A percentile compares a stretch with the other conserved stretches of the same genome.
Evolutionary conservation across 2,113 vertebrate genomes (phyloP).

Genomic region (Sceloporus undulatus): DNA sequence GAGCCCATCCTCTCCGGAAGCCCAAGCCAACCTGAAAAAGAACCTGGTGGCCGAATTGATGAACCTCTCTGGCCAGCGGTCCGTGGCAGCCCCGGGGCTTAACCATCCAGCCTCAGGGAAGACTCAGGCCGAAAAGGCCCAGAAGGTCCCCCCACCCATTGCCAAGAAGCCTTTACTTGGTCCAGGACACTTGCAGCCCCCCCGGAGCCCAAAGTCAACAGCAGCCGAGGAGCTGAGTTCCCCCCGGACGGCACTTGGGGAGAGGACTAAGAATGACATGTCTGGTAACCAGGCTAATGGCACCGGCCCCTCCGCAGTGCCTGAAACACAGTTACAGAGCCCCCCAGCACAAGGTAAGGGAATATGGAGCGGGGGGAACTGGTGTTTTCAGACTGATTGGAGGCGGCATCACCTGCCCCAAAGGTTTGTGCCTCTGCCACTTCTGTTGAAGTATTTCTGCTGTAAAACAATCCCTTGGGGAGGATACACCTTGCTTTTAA

Average conservation of each 20-base stretch:
- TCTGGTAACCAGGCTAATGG: constrained; percentile 31
- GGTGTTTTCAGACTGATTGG: no score
- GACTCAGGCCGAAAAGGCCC: constrained; percentile 68
- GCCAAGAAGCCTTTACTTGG: constrained; percentile 87
- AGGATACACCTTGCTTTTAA: no score
- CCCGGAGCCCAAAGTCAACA: constrained; percentile 32
- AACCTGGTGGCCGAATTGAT: constrained; percentile 83
- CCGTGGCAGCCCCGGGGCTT: constrained; percentile 21
- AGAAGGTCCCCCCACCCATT: constrained; percentile 90
- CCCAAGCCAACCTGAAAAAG: constrained; percentile 78
- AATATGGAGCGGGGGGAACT: not conserved
- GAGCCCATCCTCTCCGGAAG: constrained; percentile 74
- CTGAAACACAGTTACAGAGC: constrained; percentile 63
- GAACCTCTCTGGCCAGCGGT: constrained; percentile 79
- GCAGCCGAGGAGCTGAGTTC: constrained; percentile 32
- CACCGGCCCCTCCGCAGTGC: constrained; percentile 68
- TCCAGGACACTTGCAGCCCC: constrained; percentile 34
- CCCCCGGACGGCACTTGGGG: not conserved
- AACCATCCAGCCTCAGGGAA: not conserved
- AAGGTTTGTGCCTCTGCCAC: no score
- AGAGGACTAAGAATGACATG: constrained; percentile 74
- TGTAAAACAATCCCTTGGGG: no score
- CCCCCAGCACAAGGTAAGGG: constrained; percentile 67
- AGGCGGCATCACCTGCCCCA: no score
- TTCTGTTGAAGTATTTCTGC: no score